A percentile compares a stretch with the other conserved stretches of the same genome.
Evolutionary conservation across 2,888 invertebrate genomes (phyloP).

Genomic region (Dorcus hopei): DNA sequence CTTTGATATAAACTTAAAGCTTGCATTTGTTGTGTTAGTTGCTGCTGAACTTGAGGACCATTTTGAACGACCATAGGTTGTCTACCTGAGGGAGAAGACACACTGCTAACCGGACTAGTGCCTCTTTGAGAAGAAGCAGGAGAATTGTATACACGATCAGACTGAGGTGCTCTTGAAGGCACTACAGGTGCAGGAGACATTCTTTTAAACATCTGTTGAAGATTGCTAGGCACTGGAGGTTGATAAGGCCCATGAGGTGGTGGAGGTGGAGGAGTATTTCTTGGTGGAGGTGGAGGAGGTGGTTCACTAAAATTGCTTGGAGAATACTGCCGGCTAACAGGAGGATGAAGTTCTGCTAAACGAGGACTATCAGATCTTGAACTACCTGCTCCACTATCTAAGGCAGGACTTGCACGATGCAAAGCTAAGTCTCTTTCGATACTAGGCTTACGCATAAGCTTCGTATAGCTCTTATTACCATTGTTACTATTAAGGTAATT

Average conservation of each 20-base stretch:
- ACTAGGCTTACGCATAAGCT: conserved; percentile 83
- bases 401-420: conserved; percentile 79
- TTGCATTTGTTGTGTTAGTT: conserved; percentile 84
- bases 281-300: conserved; percentile 56
- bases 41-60: conserved; percentile 77
- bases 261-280: conserved; percentile 66
- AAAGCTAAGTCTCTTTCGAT: conserved; percentile 77
- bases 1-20: conserved; percentile 75
- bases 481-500: conserved; percentile 61
- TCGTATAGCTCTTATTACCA: conserved; percentile 54
- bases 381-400: conserved; percentile 85
- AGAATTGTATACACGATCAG: conserved; percentile 51
- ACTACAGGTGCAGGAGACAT: conserved; percentile 74
- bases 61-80: conserved; percentile 81
- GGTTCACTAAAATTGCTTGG: conserved; percentile 58
- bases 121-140: conserved; percentile 37
- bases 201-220: conserved; percentile 65
- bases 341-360: conserved; percentile 62
- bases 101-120: conserved; percentile 67
- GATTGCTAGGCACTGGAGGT: conserved; percentile 59
- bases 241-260: conserved; percentile 54
- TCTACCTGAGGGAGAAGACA: conserved; percentile 49
- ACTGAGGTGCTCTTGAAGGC: conserved; percentile 65
- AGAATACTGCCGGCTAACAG: conserved; percentile 70
- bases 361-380: conserved; percentile 88